Percentiles rank a stretch among this genome's conserved stretches.
Evolutionary conservation across 1,140 invertebrate genomes (phyloP).

Genomic region (Sycobia sp.): DNA sequence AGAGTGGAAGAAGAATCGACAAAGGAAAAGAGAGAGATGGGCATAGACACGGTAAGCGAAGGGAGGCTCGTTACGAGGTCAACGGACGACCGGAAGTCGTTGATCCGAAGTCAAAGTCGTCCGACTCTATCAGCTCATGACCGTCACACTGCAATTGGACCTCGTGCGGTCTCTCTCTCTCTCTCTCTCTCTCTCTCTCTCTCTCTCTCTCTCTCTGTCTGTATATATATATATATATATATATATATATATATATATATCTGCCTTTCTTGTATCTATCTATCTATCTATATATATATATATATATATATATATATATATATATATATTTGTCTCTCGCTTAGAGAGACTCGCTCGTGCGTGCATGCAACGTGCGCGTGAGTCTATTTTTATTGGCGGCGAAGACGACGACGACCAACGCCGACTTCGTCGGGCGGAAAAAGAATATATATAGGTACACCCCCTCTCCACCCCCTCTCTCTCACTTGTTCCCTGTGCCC

Average conservation of each 20-base stretch:
- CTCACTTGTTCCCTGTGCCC: no score
- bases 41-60: no score
- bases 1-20: background rate
- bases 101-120: constrained; percentile 45
- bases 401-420: constrained; percentile 1
- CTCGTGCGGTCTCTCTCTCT: constrained; percentile 17
- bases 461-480: no score
- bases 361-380: constrained; percentile 12
- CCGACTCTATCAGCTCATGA: constrained; percentile 41
- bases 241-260: no score
- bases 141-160: constrained; percentile 25
- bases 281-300: no score
- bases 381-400: constrained; percentile 21
- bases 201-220: no score
- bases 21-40: constrained; percentile 16
- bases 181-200: background rate
- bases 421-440: no score
- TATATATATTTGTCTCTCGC: no score
- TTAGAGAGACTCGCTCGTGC: background rate
- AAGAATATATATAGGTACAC: no score
- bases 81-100: constrained; percentile 51
- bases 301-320: no score
- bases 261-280: no score
- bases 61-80: constrained; percentile 38
- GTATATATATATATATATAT: no score